Conservation (phyloP, 2,888 invertebrate genomes). For the Phymatocera aterrima region DNA sequence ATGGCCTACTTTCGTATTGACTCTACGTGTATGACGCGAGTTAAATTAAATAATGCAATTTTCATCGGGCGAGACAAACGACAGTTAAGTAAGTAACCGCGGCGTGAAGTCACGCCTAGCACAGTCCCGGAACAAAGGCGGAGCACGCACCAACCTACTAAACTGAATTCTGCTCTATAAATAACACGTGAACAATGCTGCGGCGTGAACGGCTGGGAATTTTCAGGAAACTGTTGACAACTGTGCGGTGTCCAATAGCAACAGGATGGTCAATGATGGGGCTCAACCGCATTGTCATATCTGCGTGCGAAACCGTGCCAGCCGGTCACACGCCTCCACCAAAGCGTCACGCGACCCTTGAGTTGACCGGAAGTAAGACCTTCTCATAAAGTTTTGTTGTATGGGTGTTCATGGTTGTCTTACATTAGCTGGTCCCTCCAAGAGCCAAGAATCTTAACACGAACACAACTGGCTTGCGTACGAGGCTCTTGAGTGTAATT, state of each 20-base stretch:
- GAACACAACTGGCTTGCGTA: slow-evolving; percentile 28
- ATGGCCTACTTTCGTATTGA: slow-evolving; percentile 21
- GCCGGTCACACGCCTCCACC: slow-evolving; percentile 40
- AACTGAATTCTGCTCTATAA: slow-evolving; percentile 36
- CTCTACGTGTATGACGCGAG: neutral
- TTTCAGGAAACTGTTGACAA: slow-evolving; percentile 56
- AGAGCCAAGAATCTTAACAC: slow-evolving; percentile 17
- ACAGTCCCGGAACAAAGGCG: slow-evolving; percentile 12
- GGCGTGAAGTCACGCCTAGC: slow-evolving; percentile 39
- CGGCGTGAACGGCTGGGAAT: slow-evolving; percentile 54
- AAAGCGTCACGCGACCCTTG: neutral
- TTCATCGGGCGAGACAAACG: slow-evolving; percentile 26
- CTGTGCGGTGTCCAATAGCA: slow-evolving; percentile 49
- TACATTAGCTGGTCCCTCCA: slow-evolving; percentile 1
- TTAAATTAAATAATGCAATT: slow-evolving; percentile 14
- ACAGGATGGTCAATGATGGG: slow-evolving; percentile 44
- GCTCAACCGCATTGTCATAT: slow-evolving; percentile 42
- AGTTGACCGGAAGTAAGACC: slow-evolving; percentile 38
- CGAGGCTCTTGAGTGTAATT: slow-evolving; percentile 31
- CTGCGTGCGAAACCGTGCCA: slow-evolving; percentile 30
- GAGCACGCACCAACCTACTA: slow-evolving; percentile 37
- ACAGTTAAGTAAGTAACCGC: slow-evolving; percentile 22
- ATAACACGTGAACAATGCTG: slow-evolving; percentile 38
- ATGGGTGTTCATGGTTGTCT: slow-evolving; percentile 6
- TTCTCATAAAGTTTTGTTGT: neutral